phyloP scores from a whole-genome alignment of 1,140 invertebrate genomes.

The Diorhabda elongata region DNA sequence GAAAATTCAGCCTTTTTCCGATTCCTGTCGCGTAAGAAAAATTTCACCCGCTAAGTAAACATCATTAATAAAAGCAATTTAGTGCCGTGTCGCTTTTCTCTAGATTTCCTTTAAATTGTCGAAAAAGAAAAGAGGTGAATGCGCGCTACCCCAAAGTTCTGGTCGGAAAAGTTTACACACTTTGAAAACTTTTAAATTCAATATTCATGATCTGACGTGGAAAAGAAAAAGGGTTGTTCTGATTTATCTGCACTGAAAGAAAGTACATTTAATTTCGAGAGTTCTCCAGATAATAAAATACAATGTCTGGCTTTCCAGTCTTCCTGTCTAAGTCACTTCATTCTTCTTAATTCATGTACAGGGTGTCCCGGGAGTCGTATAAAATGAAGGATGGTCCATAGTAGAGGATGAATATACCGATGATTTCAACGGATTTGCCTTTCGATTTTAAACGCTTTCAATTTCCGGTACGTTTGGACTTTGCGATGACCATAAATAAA shows the following conservation, averaged over 20 bases:
- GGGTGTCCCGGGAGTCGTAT: too few species aligned
- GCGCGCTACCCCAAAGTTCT: conserved; percentile 7
- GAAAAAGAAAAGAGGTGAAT: conserved; percentile 24
- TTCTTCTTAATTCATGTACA: too few species aligned
- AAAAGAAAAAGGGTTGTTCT: conserved; percentile 31
- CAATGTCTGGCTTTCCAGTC: not conserved
- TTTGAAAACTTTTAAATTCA: conserved; percentile 34
- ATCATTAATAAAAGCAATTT: conserved; percentile 41
- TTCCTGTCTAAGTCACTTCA: too few species aligned
- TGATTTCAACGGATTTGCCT: too few species aligned
- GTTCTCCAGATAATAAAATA: conserved; percentile 10
- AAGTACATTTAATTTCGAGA: conserved; percentile 23
- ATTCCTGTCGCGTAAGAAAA: conserved; percentile 17
- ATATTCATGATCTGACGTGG: conserved; percentile 36
- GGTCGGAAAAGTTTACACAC: conserved; percentile 23
- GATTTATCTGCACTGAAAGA: conserved; percentile 27
- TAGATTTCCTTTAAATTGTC: conserved; percentile 37
- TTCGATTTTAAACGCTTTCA: too few species aligned
- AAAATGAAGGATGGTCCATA: too few species aligned
- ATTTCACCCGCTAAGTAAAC: conserved; percentile 27
- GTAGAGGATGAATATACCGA: too few species aligned
- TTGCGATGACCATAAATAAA: too few species aligned
- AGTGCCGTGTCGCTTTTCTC: conserved; percentile 25
- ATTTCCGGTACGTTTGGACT: too few species aligned
- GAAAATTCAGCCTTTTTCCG: conserved; percentile 10